Percentiles rank a stretch among this genome's conserved stretches.
Conservation (phyloP, 2,113 vertebrate species). For the Clupea harengus region DNA sequence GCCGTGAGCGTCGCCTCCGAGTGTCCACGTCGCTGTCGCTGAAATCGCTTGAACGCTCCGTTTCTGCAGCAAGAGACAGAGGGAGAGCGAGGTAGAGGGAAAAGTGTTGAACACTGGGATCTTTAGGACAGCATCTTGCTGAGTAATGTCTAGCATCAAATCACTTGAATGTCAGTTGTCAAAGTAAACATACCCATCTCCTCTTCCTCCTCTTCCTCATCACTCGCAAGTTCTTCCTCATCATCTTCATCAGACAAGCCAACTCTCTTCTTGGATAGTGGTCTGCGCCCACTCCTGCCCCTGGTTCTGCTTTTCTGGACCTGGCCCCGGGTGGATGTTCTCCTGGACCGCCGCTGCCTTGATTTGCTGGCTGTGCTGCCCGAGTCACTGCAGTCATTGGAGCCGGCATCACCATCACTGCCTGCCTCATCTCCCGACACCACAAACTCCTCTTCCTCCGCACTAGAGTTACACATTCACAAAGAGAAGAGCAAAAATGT, state of each 20-base stretch:
- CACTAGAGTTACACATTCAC: conserved; percentile 63
- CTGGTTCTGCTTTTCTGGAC: conserved; percentile 71
- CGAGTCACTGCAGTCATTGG: conserved; percentile 78
- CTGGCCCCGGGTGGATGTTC: conserved; percentile 27
- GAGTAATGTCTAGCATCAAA: neutral
- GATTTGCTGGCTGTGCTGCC: conserved; percentile 74
- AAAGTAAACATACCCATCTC: conserved; percentile 61
- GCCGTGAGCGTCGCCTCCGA: conserved; percentile 82
- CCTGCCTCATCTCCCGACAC: conserved; percentile 84
- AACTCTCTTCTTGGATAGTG: conserved; percentile 72
- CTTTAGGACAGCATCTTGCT: neutral
- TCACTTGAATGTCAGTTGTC: too few species aligned
- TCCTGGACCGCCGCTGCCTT: conserved; percentile 52
- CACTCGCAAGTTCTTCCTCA: conserved; percentile 67
- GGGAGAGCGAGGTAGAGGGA: neutral
- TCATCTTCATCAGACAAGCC: conserved; percentile 69
- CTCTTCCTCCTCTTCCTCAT: conserved; percentile 66
- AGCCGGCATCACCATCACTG: conserved; percentile 76
- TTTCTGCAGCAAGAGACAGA: conserved; percentile 67
- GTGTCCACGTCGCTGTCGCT: conserved; percentile 85
- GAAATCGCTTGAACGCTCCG: conserved; percentile 80
- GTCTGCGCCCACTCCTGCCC: conserved; percentile 70
- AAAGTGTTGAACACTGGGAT: neutral
- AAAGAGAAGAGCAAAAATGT: neutral
- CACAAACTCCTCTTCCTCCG: conserved; percentile 87